Conservation (phyloP, 2,888 invertebrate species). For the Volucella inanis region DNA sequence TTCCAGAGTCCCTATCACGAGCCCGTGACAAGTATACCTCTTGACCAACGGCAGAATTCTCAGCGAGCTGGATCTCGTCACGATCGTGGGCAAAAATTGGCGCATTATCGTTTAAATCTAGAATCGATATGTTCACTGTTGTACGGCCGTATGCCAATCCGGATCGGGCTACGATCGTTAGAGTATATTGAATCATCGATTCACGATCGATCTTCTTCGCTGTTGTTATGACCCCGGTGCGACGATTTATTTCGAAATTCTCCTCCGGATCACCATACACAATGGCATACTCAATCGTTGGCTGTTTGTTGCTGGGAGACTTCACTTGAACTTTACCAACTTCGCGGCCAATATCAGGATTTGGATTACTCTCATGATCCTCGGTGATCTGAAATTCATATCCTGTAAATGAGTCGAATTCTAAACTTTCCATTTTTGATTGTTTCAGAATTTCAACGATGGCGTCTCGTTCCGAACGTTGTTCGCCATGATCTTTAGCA, state of each 20-base stretch:
- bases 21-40: slow-evolving; percentile 95
- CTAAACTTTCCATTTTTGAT: slow-evolving; percentile 88
- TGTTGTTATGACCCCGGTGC: slow-evolving; percentile 90
- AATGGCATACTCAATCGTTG: slow-evolving; percentile 88
- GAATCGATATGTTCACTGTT: slow-evolving; percentile 90
- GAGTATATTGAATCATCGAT: slow-evolving; percentile 88
- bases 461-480: slow-evolving; percentile 89
- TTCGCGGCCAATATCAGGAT: slow-evolving; percentile 86
- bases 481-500: slow-evolving; percentile 92
- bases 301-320: slow-evolving; percentile 78
- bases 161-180: slow-evolving; percentile 91
- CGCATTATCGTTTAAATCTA: slow-evolving; percentile 95
- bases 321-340: slow-evolving; percentile 90
- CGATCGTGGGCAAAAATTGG: slow-evolving; percentile 92
- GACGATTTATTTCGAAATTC: slow-evolving; percentile 91
- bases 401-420: slow-evolving; percentile 89
- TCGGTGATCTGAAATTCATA: slow-evolving; percentile 93
- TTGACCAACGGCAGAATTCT: slow-evolving; percentile 96
- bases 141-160: slow-evolving; percentile 91
- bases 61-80: slow-evolving; percentile 91
- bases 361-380: slow-evolving; percentile 87
- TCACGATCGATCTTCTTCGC: slow-evolving; percentile 93
- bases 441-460: slow-evolving; percentile 91
- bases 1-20: slow-evolving; percentile 92
- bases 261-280: slow-evolving; percentile 90